Evolutionary conservation across 2,888 invertebrate genomes (phyloP).

Genomic region (Eretmocerus hayati): DNA sequence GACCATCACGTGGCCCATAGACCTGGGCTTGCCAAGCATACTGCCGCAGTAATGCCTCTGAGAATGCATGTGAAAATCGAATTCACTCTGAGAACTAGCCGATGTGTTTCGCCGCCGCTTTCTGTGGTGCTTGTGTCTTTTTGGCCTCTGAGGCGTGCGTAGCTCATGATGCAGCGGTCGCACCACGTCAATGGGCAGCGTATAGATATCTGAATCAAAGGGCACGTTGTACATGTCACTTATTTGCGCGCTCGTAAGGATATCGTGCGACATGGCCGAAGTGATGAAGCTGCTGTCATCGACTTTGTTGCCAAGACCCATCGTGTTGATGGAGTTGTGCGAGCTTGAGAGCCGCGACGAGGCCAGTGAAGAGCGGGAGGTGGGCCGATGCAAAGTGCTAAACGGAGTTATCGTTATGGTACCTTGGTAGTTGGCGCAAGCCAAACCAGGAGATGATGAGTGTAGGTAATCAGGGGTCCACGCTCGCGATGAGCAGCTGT

Average conservation of each 20-base stretch:
- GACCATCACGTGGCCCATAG: conserved; percentile 42
- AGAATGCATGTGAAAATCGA: conserved; percentile 43
- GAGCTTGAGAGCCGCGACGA: conserved; percentile 75
- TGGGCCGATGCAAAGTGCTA: conserved; percentile 53
- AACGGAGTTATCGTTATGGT: conserved; percentile 43
- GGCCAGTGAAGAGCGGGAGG: conserved; percentile 69
- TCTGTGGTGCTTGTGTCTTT: conserved; percentile 45
- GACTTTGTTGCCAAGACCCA: conserved; percentile 62
- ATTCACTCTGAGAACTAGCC: conserved; percentile 47
- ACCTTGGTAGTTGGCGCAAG: conserved; percentile 31
- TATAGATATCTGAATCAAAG: conserved; percentile 81
- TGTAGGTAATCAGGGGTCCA: conserved; percentile 56
- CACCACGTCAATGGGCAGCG: conserved; percentile 77
- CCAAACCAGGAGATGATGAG: conserved; percentile 44
- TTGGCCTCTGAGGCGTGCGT: conserved; percentile 48
- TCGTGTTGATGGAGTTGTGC: conserved; percentile 61
- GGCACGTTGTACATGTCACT: conserved; percentile 80
- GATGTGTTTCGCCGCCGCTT: conserved; percentile 49
- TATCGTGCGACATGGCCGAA: conserved; percentile 82
- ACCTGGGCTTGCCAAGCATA: conserved; percentile 36
- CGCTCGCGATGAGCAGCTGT: conserved; percentile 36
- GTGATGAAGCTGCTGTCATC: conserved; percentile 84
- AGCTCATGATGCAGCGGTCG: conserved; percentile 50
- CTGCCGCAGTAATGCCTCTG: conserved; percentile 40
- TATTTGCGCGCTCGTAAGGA: conserved; percentile 57